phyloP scores from a whole-genome alignment of 2,797 vertebrate genomes.

The Tenualosa ilisha region DNA sequence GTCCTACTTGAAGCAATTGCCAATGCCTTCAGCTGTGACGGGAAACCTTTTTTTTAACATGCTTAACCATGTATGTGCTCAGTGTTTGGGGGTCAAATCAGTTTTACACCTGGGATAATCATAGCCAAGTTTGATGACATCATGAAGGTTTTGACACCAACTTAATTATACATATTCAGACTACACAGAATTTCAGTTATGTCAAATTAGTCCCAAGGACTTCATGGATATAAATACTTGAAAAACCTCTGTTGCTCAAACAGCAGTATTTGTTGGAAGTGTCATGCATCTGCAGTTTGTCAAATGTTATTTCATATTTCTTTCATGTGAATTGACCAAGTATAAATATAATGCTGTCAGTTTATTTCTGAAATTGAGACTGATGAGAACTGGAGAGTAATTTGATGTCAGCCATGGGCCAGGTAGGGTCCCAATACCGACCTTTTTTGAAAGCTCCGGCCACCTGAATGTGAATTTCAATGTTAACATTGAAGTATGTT shows the following conservation, averaged over 20 bases:
- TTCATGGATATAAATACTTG: conserved; percentile 1
- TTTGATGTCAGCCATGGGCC: not conserved
- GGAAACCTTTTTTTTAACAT: not conserved
- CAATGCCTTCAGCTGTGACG: not conserved
- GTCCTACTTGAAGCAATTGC: not conserved
- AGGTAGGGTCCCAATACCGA: too few species aligned
- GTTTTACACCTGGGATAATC: not conserved
- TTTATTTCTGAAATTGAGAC: not conserved
- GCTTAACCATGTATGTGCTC: not conserved
- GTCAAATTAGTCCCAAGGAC: not conserved
- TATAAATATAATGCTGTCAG: not conserved
- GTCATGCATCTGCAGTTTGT: not conserved
- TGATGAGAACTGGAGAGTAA: not conserved
- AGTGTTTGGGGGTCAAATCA: not conserved
- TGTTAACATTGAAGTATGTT: too few species aligned
- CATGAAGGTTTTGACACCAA: not conserved
- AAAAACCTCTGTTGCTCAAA: not conserved
- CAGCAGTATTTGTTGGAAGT: not conserved
- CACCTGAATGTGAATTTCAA: too few species aligned
- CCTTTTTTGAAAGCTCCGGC: too few species aligned
- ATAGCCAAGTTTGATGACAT: not conserved
- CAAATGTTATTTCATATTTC: not conserved
- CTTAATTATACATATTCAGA: not conserved
- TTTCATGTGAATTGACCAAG: not conserved
- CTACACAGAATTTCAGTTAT: not conserved